Conservation (phyloP, 30 jellyfish, hydroid and myxozoan genomes). For the Rhopilema esculentum region DNA sequence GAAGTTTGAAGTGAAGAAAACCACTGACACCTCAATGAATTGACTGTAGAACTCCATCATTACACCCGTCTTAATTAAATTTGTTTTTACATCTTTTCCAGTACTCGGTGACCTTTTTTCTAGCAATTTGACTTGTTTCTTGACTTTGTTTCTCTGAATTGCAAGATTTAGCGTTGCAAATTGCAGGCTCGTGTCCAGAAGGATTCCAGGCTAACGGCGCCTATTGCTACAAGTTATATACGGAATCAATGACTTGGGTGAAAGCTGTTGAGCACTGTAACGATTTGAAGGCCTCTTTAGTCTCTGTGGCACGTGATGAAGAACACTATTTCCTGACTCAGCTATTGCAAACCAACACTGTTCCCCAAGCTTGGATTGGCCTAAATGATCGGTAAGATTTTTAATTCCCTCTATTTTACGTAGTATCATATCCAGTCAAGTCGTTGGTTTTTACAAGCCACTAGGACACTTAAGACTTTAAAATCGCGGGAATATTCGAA, state of each 20-base stretch:
- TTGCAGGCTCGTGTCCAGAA: conserved; percentile 87
- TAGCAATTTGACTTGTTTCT: too few relatives aligned
- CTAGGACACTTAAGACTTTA: too few relatives aligned
- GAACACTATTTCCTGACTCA: conserved; percentile 84
- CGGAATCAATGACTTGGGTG: conserved; percentile 92
- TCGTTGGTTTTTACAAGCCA: too few relatives aligned
- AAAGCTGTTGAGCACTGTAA: conserved; percentile 87
- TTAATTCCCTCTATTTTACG: too few relatives aligned
- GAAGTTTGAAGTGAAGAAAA: too few relatives aligned
- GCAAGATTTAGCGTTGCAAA: background rate
- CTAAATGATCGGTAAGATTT: conserved; percentile 82
- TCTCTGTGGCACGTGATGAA: conserved; percentile 91
- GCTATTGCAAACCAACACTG: conserved; percentile 77
- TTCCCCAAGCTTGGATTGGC: conserved; percentile 92
- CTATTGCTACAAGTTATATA: conserved; percentile 87
- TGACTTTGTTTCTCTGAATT: background rate
- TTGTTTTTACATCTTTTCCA: too few relatives aligned
- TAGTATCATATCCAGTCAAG: too few relatives aligned
- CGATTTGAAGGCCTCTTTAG: conserved; percentile 86
- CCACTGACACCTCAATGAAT: too few relatives aligned
- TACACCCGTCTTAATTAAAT: too few relatives aligned
- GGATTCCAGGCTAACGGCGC: conserved; percentile 91
- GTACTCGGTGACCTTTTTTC: too few relatives aligned
- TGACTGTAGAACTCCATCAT: too few relatives aligned
- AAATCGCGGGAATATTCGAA: too few relatives aligned